Conservation (phyloP, 2,797 vertebrate genomes). For the Acrocephalus scirpaceus region DNA sequence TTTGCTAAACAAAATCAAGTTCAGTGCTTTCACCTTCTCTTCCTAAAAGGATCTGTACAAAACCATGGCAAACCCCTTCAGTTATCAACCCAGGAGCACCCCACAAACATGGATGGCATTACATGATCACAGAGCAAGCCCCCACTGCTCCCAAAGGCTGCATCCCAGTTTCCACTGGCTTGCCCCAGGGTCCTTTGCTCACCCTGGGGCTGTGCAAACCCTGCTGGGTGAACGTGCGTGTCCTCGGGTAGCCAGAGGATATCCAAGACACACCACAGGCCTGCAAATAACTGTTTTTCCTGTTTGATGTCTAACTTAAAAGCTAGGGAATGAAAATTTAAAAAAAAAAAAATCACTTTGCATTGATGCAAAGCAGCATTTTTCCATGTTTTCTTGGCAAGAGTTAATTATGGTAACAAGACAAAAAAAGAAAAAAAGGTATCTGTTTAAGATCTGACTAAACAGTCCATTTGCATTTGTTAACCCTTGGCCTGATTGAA, state of each 20-base stretch:
- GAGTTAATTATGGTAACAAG: background rate
- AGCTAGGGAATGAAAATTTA: background rate
- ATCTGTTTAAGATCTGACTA: background rate
- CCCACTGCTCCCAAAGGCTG: background rate
- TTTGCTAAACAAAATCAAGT: background rate
- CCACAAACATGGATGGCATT: accelerated
- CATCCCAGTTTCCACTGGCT: background rate
- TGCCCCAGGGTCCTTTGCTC: accelerated
- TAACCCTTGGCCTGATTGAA: background rate
- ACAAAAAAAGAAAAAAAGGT: background rate
- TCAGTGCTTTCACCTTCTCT: background rate
- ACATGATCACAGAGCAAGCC: background rate
- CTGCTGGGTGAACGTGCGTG: accelerated
- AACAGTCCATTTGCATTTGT: background rate
- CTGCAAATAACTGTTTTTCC: background rate
- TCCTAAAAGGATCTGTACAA: background rate
- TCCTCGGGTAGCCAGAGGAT: accelerated
- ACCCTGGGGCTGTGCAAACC: accelerated
- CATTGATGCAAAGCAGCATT: background rate
- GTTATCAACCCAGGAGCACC: background rate
- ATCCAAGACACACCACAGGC: background rate
- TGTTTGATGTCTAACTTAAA: background rate
- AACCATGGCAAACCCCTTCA: background rate
- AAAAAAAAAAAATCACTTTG: background rate
- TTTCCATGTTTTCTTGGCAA: conserved; percentile 8